Base-by-base conservation (phyloP, 2,113 vertebrate genomes). In the Athene noctua region DNA sequence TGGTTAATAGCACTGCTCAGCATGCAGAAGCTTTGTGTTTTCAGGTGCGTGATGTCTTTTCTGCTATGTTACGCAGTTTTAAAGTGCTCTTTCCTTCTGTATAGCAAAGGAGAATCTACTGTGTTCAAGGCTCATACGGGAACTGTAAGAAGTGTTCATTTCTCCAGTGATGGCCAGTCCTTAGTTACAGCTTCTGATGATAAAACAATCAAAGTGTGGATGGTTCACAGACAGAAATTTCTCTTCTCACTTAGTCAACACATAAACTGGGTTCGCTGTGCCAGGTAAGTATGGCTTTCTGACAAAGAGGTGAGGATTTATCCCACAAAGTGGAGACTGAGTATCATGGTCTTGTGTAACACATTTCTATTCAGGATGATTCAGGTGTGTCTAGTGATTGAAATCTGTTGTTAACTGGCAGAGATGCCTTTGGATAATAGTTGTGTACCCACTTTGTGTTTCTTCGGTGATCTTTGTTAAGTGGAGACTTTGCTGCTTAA, bases 211-310 rank as follows among this genome's bases (percentile, higher is more conserved):
- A 99, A 99, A 97, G 98, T 99, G 84, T 99, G 99, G 99, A 98
- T 98, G 0, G 98, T 99, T 63, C 99, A 99, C 96, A 98, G 99
- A 65, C 99, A 99, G 96, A 99, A 99, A 94, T 99, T 99, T 90
- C 98, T 99, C 8, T 99, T 99, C 96, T 99, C 99, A 20, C 97
- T 99, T 77, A 99, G 92, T 86, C 99, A 99, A 91, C 99, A 99
- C 97, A 99, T 99, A 95, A 99, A 99, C 98, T 99, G 99, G 99
- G 99, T 99, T 96, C 99, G 99, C 95, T 99, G 99, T 98, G 99
- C 99, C 88, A 99, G 97, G 99, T 99, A 97, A 61, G 98, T 96
- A 5, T 1, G 0, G 20, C 26, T 67, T 52, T 34, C n/a, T 59
- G 79, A n/a, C 11, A n/a, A 46, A 10, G 21, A 71, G 27, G 11